phyloP scores from a whole-genome alignment of 2,797 vertebrate genomes.

The Psittacula derbiana region DNA sequence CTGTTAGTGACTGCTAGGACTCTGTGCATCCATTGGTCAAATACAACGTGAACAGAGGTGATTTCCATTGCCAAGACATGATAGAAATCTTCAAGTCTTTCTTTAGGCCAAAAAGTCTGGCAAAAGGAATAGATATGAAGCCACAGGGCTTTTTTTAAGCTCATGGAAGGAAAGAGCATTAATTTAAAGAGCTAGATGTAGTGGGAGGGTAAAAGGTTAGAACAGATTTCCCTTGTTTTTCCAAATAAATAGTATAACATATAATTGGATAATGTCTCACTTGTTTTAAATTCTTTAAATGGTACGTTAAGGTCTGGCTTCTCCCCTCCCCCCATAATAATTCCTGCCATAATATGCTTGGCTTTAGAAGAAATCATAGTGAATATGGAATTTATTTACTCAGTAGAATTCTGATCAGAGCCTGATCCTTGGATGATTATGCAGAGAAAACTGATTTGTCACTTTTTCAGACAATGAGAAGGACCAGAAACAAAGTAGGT shows the following conservation, averaged over 20 bases:
- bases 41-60: background rate
- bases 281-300: background rate
- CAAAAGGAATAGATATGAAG: background rate
- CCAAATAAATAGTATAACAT: background rate
- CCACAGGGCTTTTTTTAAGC: rapidly evolving
- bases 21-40: background rate
- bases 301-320: background rate
- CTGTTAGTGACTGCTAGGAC: background rate
- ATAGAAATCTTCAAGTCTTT: background rate
- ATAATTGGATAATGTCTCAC: background rate
- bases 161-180: background rate
- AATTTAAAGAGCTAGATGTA: background rate
- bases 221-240: background rate
- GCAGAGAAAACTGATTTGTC: background rate
- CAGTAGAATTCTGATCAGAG: background rate
- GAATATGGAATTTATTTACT: background rate
- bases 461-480: background rate
- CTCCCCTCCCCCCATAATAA: background rate
- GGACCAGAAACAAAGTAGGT: background rate
- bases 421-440: background rate
- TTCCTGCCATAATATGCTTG: background rate
- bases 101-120: background rate
- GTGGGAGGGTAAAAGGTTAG: background rate
- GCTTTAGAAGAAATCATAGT: background rate
- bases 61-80: background rate